Evolutionary conservation across 2,113 vertebrate species (phyloP).

Genomic region (Percopsis transmontana): DNA sequence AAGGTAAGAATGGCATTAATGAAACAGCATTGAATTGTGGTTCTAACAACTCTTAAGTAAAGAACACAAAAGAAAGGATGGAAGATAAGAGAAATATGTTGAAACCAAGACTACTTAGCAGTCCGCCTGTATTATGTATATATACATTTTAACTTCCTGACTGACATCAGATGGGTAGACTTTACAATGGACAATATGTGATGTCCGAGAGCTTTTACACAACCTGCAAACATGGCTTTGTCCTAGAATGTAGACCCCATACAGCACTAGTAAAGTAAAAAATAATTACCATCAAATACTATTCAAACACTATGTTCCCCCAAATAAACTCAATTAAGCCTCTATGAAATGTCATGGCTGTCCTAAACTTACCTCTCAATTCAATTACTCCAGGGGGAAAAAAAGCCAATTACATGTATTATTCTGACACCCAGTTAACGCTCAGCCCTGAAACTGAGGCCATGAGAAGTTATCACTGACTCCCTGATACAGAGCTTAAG

Average conservation of each 20-base stretch:
- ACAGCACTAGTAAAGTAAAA: background rate
- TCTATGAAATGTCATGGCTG: background rate
- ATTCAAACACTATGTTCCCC: too few relatives aligned
- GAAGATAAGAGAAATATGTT: background rate
- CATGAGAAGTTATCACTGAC: too few relatives aligned
- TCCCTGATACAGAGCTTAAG: too few relatives aligned
- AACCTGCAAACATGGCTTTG: background rate
- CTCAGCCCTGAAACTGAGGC: too few relatives aligned
- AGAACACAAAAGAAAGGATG: slow-evolving; percentile 2
- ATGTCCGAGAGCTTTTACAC: background rate
- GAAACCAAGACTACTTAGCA: background rate
- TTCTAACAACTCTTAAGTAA: slow-evolving; percentile 32
- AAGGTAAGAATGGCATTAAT: background rate
- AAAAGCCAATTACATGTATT: slow-evolving; percentile 9
- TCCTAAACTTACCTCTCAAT: slow-evolving; percentile 51
- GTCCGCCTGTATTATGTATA: too few relatives aligned
- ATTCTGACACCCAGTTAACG: background rate
- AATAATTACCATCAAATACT: background rate
- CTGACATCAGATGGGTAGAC: too few relatives aligned
- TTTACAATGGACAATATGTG: too few relatives aligned
- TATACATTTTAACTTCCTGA: too few relatives aligned
- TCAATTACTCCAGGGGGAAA: slow-evolving; percentile 3
- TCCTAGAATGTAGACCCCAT: background rate
- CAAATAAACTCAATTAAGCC: background rate
- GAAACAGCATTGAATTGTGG: slow-evolving; percentile 15